Evolutionary conservation across 2,888 invertebrate genomes (phyloP).

Genomic region (Zeuzera pyrina): DNA sequence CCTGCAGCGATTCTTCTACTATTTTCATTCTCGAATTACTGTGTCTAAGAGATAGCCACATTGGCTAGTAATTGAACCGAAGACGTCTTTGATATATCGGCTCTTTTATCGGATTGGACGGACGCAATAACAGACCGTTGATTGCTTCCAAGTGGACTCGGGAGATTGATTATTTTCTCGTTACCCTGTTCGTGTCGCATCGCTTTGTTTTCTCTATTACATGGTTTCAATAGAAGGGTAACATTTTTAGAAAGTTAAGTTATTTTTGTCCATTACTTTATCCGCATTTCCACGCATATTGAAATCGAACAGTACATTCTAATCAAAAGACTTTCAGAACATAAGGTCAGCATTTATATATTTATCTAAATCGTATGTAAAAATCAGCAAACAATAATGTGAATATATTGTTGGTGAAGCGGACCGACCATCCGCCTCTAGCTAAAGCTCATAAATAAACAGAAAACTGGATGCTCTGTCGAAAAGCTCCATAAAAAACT

Average conservation of each 20-base stretch:
- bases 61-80: constrained; percentile 64
- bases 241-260: too few species aligned
- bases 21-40: constrained; percentile 61
- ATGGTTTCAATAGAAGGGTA: constrained; percentile 17
- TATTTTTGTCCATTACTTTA: too few species aligned
- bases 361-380: constrained; percentile 45
- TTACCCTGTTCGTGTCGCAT: constrained; percentile 36
- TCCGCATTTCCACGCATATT: too few species aligned
- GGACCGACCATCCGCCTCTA: constrained; percentile 44
- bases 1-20: constrained; percentile 33
- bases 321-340: too few species aligned
- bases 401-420: constrained; percentile 48
- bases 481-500: constrained; percentile 59
- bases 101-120: constrained; percentile 69
- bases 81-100: constrained; percentile 72
- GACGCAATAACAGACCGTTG: constrained; percentile 70
- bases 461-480: constrained; percentile 64
- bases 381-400: constrained; percentile 48
- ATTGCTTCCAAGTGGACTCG: constrained; percentile 69
- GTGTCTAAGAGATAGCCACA: constrained; percentile 59
- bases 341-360: too few species aligned
- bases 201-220: constrained; percentile 36
- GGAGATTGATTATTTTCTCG: constrained; percentile 71
- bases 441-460: constrained; percentile 70
- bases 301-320: too few species aligned